Evolutionary conservation across 2,888 invertebrate genomes (phyloP), one percentile per base, ranked within the genome.

Genomic region (Hydrotaea diabolus): DNA sequence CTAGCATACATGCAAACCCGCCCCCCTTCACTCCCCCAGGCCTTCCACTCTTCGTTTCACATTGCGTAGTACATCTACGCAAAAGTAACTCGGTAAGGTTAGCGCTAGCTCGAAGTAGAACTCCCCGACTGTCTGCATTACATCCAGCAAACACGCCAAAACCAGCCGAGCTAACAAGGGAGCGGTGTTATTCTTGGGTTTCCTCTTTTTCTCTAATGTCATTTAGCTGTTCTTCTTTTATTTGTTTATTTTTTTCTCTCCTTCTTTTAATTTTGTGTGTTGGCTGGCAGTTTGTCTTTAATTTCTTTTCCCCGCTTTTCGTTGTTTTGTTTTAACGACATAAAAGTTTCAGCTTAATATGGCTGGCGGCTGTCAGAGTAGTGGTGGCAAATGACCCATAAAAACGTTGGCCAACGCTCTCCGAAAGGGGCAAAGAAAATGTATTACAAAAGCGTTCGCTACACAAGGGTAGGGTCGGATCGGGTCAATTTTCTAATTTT

Each of bases 381-480:
- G 73, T 57, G 69, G 73, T 64, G 79, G 77, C 69, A 74, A 80
- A 82, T 82, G 85, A 85, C 85, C 85, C 85, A 85, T 80, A 69
- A 85, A 85, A 64, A 73, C 57, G 49, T 62, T 76, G 19, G 81
- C 71, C 62, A 81, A 84, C 3, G 2, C 7, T 31, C 7, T 31
- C 2, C 2, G 21, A 26, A 59, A 59, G 26, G 17, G 19, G 13
- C 15, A 7, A 69, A 43, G 66, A 66, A 17, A 21, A 55, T 21
- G 55, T 17, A 55, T 19, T 55, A 21, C 17, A 21, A 55, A 23
- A 59, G 23, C 13, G 13, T 19, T 17, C 43, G 39, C 2, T 39
- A 21, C 11, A 19, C 39, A 39, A 17, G 82, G 79, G 79, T 74
- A 82, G 85, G 85, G 31, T 31, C 31, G 31, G 31, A 31, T 31